These are phyloP conservation scores for Upupa epops DNA, from an alignment of 2,113 vertebrate genomes.

Conservation along the genomic window DNA sequence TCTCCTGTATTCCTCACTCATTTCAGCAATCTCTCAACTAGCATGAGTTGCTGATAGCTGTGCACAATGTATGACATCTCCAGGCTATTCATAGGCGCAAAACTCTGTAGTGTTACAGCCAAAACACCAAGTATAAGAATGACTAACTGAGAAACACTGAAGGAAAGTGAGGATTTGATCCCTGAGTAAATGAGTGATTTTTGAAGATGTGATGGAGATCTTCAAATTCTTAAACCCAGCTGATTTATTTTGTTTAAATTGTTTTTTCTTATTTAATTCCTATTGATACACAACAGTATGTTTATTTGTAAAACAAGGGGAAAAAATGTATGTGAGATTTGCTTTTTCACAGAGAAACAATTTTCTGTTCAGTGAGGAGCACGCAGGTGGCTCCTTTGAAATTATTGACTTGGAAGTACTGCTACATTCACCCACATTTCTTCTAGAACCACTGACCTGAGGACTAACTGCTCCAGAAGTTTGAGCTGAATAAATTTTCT, in stretches of 20 bases:
- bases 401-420: background rate
- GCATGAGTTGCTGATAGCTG: background rate
- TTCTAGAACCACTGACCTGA: background rate
- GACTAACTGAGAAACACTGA: background rate
- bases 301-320: background rate
- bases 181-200: background rate
- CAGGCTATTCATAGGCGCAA: background rate
- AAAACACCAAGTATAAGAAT: background rate
- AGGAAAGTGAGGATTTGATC: background rate
- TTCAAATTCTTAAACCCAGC: background rate
- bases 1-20: background rate
- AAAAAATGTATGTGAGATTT: background rate
- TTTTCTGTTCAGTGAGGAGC: background rate
- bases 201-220: background rate
- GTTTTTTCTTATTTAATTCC: background rate
- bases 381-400: background rate
- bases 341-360: background rate
- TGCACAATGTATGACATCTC: background rate
- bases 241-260: background rate
- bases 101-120: background rate
- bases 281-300: background rate
- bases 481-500: slow-evolving; percentile 7
- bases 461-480: background rate
- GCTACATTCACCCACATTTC: background rate
- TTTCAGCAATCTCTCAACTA: background rate